phyloP scores from a whole-genome alignment of 2,797 vertebrate genomes.

The Labeo calbasu region DNA sequence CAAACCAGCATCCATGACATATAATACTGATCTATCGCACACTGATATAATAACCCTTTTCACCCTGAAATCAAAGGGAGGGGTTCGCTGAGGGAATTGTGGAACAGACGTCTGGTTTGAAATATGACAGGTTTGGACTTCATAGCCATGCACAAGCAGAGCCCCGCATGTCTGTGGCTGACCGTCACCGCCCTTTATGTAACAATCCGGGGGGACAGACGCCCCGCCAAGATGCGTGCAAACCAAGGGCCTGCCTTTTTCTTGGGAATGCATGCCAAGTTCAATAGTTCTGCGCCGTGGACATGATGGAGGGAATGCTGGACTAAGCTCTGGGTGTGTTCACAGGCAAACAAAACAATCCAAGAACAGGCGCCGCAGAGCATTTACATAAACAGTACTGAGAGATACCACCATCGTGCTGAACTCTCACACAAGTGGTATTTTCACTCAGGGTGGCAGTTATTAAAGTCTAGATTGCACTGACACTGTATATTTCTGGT shows the following conservation, averaged over 20 bases:
- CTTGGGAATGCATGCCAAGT: slow-evolving; percentile 67
- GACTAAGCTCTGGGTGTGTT: slow-evolving; percentile 57
- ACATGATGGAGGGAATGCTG: slow-evolving; percentile 56
- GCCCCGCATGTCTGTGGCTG: slow-evolving; percentile 34
- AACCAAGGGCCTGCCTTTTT: slow-evolving; percentile 68
- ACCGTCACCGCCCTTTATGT: slow-evolving; percentile 59
- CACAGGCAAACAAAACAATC: slow-evolving; percentile 59
- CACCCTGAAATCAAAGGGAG: slow-evolving; percentile 1
- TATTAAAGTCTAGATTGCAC: slow-evolving; percentile 2
- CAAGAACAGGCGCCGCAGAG: slow-evolving; percentile 41
- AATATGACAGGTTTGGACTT: slow-evolving; percentile 44
- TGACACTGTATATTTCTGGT: not conserved
- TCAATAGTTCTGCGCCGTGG: slow-evolving; percentile 67
- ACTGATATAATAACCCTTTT: slow-evolving; percentile 3
- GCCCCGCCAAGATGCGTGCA: slow-evolving; percentile 68
- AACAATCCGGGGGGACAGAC: slow-evolving; percentile 43
- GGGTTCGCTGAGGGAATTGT: not conserved
- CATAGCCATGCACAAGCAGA: slow-evolving; percentile 15
- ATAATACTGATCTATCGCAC: slow-evolving; percentile 8
- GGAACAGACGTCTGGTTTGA: slow-evolving; percentile 24
- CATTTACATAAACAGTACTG: slow-evolving; percentile 37
- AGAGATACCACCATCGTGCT: slow-evolving; percentile 35
- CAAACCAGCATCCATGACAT: slow-evolving; percentile 1
- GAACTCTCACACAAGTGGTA: slow-evolving; percentile 5
- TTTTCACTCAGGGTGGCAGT: slow-evolving; percentile 16